Conservation (phyloP, 2,113 vertebrate genomes). For the Mionectes macconnelli region DNA sequence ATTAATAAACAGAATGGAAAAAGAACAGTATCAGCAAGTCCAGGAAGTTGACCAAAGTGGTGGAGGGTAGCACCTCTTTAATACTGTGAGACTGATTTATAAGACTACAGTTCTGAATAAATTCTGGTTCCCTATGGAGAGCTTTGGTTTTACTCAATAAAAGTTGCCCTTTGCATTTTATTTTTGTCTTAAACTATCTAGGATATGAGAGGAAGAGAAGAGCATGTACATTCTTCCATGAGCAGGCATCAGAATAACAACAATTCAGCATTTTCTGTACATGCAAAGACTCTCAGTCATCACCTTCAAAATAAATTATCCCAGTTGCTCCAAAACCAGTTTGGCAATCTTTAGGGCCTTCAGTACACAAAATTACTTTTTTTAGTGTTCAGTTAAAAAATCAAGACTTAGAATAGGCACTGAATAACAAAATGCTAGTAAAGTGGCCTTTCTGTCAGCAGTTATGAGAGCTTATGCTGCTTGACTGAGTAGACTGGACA, state of each 20-base stretch:
- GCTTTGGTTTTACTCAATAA: background rate
- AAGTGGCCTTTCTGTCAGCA: constrained; percentile 32
- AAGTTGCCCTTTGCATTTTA: background rate
- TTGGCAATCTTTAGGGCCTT: background rate
- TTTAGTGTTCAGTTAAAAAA: constrained; percentile 25
- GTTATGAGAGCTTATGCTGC: background rate
- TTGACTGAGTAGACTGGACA: constrained; percentile 21
- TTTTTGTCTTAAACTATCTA: background rate
- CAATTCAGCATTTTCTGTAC: background rate
- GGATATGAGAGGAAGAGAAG: background rate
- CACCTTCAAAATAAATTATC: constrained; percentile 17
- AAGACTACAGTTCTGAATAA: background rate
- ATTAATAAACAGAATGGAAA: background rate
- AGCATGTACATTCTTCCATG: background rate
- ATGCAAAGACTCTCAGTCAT: background rate
- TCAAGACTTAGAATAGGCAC: background rate
- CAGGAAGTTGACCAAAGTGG: background rate
- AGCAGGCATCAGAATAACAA: background rate
- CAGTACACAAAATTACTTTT: background rate
- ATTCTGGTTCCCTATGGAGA: background rate
- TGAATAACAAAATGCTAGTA: constrained; percentile 26
- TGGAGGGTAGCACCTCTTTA: background rate
- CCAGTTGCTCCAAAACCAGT: background rate
- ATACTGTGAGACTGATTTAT: background rate
- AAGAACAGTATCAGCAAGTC: background rate